Base-by-base conservation (phyloP, 2,888 invertebrate genomes). In the Agriopis leucophaearia region DNA sequence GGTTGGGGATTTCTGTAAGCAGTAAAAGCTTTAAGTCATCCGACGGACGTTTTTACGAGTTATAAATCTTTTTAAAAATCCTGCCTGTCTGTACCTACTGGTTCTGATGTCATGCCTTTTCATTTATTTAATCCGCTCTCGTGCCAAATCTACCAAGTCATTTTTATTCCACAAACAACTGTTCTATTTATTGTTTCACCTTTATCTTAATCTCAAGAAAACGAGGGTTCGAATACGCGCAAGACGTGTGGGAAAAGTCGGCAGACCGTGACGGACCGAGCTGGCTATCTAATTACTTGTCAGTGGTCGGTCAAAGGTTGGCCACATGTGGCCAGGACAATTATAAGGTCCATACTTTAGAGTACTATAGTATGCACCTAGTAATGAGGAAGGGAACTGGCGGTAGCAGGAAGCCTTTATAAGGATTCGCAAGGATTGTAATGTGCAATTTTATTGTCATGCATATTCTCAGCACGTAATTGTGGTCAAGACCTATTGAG, bases 201-300 rank as follows among this genome's bases (percentile, higher is more conserved):
- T 64, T 69, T 74, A 74, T 74, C 74, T 81, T 80, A 80, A 83
- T 85, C 83, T 85, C 72, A 80, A 81, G 81, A 80, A 72, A 77
- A 76, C 62, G 76, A 78, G 81, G 79, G 81, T 76, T 78, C 74
- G 72, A 77, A 75, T 67, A 73, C 73, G 72, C 61, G 73, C 78
- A 79, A 79, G 81, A 81, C 81, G 83, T 82, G 84, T 87, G 87
- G 83, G 87, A 87, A 88, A 82, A 64, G 5, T 59, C 84, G 80
- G 71, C 85, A 75, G 69, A 83, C 85, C 90, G 82, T 81, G 84
- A 88, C 92, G 81, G 69, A 75, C 77, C 78, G 84, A 74, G 79
- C 79, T 77, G 87, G 81, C 84, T 85, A 87, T 90, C 87, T 92
- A 91, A 92, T 92, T 90, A 88, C 88, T 81, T 82, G 84, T 74